Conservation (phyloP, 2,888 invertebrate genomes). For the Trichacis sp. region DNA sequence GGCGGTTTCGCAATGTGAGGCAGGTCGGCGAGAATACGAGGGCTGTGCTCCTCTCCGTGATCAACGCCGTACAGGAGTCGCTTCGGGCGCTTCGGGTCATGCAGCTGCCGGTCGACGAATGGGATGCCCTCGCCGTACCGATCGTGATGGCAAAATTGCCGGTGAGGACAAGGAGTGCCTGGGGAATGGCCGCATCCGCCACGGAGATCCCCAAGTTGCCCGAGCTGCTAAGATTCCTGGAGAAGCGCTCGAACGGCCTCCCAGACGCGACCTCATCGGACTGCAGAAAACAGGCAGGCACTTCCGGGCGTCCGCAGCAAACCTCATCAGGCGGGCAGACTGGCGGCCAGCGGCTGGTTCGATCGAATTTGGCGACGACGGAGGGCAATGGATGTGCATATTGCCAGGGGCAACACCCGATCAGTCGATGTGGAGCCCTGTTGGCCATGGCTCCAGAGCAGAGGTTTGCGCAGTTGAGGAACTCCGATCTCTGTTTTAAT, state of each 20-base stretch:
- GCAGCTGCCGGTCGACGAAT: not conserved
- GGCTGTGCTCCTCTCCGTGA: too few species aligned
- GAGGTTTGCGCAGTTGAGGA: not conserved
- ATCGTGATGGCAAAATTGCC: slow-evolving; percentile 1
- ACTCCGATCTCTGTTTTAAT: slow-evolving; percentile 11
- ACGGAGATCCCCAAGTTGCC: not conserved
- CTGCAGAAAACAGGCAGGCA: not conserved
- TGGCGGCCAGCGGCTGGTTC: not conserved
- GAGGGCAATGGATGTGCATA: not conserved
- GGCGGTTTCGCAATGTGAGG: too few species aligned
- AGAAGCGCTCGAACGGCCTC: not conserved
- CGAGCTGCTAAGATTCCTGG: not conserved
- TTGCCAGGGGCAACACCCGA: not conserved
- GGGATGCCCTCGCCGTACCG: not conserved
- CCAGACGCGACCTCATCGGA: not conserved
- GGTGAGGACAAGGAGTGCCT: not conserved
- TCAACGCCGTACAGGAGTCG: slow-evolving; percentile 1
- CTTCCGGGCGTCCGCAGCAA: not conserved
- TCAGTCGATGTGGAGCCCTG: not conserved
- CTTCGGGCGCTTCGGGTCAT: slow-evolving; percentile 4
- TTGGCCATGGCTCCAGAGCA: not conserved
- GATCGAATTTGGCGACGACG: not conserved
- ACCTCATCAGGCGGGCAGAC: not conserved
- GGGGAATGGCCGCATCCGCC: not conserved
- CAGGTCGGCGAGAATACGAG: too few species aligned